Conservation (phyloP, 1,140 invertebrate species). For the Drosophila mayri region DNA sequence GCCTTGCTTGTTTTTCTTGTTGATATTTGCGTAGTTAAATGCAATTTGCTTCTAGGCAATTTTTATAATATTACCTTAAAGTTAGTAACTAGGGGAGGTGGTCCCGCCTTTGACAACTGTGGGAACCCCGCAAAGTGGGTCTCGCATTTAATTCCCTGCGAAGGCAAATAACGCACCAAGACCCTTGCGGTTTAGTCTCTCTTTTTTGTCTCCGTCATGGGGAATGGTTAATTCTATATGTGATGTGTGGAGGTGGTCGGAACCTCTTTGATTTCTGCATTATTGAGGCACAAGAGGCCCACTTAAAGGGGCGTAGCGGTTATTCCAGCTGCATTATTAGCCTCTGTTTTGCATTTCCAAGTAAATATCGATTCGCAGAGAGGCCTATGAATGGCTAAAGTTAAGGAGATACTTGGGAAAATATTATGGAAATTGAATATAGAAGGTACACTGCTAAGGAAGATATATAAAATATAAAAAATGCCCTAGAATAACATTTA, state of each 20-base stretch:
- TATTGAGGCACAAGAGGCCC: slow-evolving; percentile 40
- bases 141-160: slow-evolving; percentile 14
- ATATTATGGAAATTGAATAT: neutral
- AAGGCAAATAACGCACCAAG: slow-evolving; percentile 18
- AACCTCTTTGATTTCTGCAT: slow-evolving; percentile 50
- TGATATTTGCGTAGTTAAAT: slow-evolving; percentile 24
- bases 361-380: slow-evolving; percentile 37
- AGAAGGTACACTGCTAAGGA: neutral
- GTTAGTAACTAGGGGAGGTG: slow-evolving; percentile 29
- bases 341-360: slow-evolving; percentile 37
- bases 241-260: slow-evolving; percentile 4
- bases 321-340: slow-evolving; percentile 34
- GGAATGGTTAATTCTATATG: slow-evolving; percentile 21
- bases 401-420: neutral
- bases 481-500: neutral
- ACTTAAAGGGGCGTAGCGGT: slow-evolving; percentile 47
- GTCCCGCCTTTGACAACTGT: slow-evolving; percentile 39
- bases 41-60: neutral
- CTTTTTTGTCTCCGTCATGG: slow-evolving; percentile 27
- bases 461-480: neutral
- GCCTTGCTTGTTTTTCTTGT: neutral
- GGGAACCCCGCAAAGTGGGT: slow-evolving; percentile 50
- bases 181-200: slow-evolving; percentile 8
- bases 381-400: neutral
- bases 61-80: slow-evolving; percentile 48